These are phyloP conservation scores for Entomobrya proxima DNA, from an alignment of 2,888 invertebrate genomes.

Conservation along the genomic window DNA sequence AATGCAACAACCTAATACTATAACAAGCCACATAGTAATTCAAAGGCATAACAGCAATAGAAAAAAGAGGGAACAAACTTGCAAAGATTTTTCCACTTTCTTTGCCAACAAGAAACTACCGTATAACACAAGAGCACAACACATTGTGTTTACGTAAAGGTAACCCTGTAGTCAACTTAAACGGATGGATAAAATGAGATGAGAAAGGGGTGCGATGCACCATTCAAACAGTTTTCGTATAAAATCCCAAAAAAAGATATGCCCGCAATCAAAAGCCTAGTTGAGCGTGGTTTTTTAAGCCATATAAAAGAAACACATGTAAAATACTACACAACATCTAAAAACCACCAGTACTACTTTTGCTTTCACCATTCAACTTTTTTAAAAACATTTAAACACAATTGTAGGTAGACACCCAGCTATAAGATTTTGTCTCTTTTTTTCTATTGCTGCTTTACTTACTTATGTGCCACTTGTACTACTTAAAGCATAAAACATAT, in stretches of 20 bases:
- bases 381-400: conserved; percentile 26
- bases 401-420: conserved; percentile 25
- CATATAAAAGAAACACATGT: conserved; percentile 34
- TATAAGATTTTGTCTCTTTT: conserved; percentile 41
- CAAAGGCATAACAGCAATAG: conserved; percentile 9
- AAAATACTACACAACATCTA: not conserved
- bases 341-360: not conserved
- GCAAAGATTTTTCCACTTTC: conserved; percentile 42
- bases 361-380: conserved; percentile 34
- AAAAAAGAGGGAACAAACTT: conserved; percentile 19
- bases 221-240: not conserved
- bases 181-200: conserved; percentile 10
- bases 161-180: too few species aligned
- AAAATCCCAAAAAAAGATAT: not conserved
- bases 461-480: conserved; percentile 62
- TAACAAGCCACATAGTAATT: conserved; percentile 42
- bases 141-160: not conserved
- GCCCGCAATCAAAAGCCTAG: conserved; percentile 35
- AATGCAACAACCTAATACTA: conserved; percentile 50
- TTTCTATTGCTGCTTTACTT: conserved; percentile 40
- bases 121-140: conserved; percentile 21
- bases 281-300: conserved; percentile 1
- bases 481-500: conserved; percentile 61
- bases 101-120: conserved; percentile 4
- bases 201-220: conserved; percentile 33